phyloP scores from a whole-genome alignment of 2,888 invertebrate species.

The Oxytorus armatus region DNA sequence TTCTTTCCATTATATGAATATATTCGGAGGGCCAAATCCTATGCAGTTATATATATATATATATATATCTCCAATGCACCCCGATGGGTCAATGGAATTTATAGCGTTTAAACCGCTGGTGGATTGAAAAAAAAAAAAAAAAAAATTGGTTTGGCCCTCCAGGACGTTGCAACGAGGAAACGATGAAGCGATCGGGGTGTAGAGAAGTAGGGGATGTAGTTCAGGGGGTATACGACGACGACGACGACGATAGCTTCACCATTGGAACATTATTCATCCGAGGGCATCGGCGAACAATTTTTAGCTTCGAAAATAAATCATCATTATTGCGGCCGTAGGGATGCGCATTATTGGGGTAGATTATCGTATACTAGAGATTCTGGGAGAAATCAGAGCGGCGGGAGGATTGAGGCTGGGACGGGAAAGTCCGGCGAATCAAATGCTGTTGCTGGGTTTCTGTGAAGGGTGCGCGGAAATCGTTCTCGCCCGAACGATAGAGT shows the following conservation, averaged over 20 bases:
- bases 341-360: conserved; percentile 79
- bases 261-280: conserved; percentile 86
- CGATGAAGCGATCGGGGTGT: conserved; percentile 38
- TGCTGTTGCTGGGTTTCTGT: too few species aligned
- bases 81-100: conserved; percentile 82
- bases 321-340: conserved; percentile 86
- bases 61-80: conserved; percentile 58
- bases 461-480: conserved; percentile 7
- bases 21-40: conserved; percentile 42
- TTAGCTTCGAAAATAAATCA: conserved; percentile 87
- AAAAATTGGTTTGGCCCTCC: conserved; percentile 39
- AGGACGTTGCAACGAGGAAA: conserved; percentile 34
- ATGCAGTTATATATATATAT: not conserved
- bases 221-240: too few species aligned
- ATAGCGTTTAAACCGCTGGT: conserved; percentile 76
- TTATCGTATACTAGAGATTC: conserved; percentile 9
- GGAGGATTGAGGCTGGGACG: not conserved
- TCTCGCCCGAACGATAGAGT: not conserved
- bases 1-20: conserved; percentile 52
- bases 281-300: conserved; percentile 86
- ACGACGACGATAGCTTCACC: conserved; percentile 75
- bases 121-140: conserved; percentile 72
- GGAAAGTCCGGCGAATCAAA: conserved; percentile 7
- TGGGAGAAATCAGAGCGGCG: not conserved
- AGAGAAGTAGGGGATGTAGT: too few species aligned